Evolutionary conservation across 1,140 invertebrate species (phyloP), one percentile per base, ranked within the genome.

Genomic region (Choristoneura fumiferana): DNA sequence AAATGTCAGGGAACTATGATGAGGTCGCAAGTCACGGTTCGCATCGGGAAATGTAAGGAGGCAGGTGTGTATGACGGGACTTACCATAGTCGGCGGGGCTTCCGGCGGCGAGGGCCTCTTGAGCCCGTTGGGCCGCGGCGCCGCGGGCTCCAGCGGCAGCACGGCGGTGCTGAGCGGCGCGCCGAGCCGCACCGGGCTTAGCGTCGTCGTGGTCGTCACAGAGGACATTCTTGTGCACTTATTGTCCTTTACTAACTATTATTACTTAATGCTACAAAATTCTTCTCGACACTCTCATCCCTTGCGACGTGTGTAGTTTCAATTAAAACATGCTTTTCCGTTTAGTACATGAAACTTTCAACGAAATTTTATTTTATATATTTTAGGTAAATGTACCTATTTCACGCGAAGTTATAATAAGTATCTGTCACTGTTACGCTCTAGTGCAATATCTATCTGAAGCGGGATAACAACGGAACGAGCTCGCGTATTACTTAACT

Each of bases 201-300:
- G 65, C n/a, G 80, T 84, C 9, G 82, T 85, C 67, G 84, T 65
- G n/a, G 81, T 86, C 56, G 84, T 52, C 29, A 82, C 64, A 69
- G 22, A 29, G 6, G 84, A 81, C 84, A 85, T 87, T 63, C 65
- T 79, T 29, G 13, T 4, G 1, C 10, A 38, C 9, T n/a, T 4
- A 38, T 29, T 29, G 22, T 29, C 6, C 2, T 29, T 29, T 29
- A 29, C 22, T 29, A 29, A 29, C 22, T 29, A 29, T 29, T 2
- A 29, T 29, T 29, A 29, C 6, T 6, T 3, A 29, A 29, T 29
- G 22, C 22, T 29, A 29, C 22, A 6, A 29, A 29, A 29, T 3
- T 43, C 8, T 10, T 49, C 3, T 29, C 43, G 5, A 49, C 18
- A 29, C 18, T 49, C 6, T 22, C 43, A 49, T 49, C 12, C 17